phyloP scores from a whole-genome alignment of 2,113 vertebrate species.

The Triplophysa dalaica region DNA sequence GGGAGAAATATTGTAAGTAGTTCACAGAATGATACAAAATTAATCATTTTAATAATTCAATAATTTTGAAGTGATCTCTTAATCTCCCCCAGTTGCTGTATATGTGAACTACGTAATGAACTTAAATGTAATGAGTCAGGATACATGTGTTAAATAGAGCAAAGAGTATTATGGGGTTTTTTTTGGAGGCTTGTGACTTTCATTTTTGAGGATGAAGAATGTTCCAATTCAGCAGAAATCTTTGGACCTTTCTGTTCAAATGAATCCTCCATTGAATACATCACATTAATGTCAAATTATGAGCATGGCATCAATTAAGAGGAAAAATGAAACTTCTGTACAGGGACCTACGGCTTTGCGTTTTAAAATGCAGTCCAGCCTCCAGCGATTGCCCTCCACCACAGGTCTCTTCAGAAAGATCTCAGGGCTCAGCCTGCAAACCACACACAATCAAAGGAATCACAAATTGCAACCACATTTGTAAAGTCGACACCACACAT shows the following conservation, averaged over 20 bases:
- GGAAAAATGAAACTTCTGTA: background rate
- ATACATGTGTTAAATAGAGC: too few species aligned
- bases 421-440: constrained; percentile 84
- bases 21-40: too few species aligned
- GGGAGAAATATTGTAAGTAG: too few species aligned
- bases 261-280: background rate
- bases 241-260: background rate
- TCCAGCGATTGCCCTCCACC: constrained; percentile 94
- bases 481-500: background rate
- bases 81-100: too few species aligned
- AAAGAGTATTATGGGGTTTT: too few species aligned
- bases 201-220: too few species aligned
- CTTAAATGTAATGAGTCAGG: too few species aligned
- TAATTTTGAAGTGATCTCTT: too few species aligned
- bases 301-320: background rate
- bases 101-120: too few species aligned
- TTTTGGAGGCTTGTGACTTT: too few species aligned
- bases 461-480: constrained; percentile 12
- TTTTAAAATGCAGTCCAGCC: constrained; percentile 90
- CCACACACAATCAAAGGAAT: constrained; percentile 6
- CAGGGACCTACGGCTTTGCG: constrained; percentile 86
- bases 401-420: constrained; percentile 96
- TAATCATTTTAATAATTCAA: too few species aligned
- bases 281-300: background rate
- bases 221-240: too few species aligned